These are phyloP conservation scores for Heterodera filipjevi DNA, from an alignment of 2,888 invertebrate genomes.

Conservation along the genomic window DNA sequence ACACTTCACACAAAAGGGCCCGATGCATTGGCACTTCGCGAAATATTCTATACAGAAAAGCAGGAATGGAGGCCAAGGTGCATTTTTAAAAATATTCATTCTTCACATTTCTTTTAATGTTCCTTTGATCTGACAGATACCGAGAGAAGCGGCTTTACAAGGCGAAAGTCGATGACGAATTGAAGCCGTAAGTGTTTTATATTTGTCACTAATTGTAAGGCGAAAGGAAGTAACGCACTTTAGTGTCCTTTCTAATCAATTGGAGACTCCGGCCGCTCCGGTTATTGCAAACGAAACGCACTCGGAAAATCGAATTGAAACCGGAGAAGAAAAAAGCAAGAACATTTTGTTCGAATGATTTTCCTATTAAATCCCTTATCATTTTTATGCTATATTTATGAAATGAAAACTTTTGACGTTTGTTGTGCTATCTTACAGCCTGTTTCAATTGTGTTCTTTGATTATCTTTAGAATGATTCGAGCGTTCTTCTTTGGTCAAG, in stretches of 20 bases:
- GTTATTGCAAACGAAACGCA: background rate
- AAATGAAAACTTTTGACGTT: background rate
- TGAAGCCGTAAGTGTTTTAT: constrained; percentile 49
- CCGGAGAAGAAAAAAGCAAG: constrained; percentile 2
- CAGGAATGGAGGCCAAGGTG: constrained; percentile 67
- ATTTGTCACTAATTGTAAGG: background rate
- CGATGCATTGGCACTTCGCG: constrained; percentile 64
- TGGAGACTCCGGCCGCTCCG: background rate
- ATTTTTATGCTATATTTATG: too few relatives aligned
- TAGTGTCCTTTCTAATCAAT: constrained; percentile 16
- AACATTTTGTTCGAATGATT: background rate
- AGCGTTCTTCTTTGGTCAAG: constrained; percentile 55
- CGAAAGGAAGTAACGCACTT: background rate
- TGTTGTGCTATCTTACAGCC: background rate
- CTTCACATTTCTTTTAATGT: background rate
- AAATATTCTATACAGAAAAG: constrained; percentile 67
- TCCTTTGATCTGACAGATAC: constrained; percentile 48
- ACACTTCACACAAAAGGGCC: constrained; percentile 55
- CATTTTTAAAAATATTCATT: background rate
- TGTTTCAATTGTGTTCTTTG: background rate
- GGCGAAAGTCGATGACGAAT: constrained; percentile 47
- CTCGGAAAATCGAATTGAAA: background rate
- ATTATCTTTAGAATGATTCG: constrained; percentile 38
- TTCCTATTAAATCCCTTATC: background rate
- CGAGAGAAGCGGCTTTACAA: constrained; percentile 58